A percentile compares a stretch with the other conserved stretches of the same genome.
phyloP scores from a whole-genome alignment of 2,797 vertebrate genomes.

The Melanotaenia pygmaea region DNA sequence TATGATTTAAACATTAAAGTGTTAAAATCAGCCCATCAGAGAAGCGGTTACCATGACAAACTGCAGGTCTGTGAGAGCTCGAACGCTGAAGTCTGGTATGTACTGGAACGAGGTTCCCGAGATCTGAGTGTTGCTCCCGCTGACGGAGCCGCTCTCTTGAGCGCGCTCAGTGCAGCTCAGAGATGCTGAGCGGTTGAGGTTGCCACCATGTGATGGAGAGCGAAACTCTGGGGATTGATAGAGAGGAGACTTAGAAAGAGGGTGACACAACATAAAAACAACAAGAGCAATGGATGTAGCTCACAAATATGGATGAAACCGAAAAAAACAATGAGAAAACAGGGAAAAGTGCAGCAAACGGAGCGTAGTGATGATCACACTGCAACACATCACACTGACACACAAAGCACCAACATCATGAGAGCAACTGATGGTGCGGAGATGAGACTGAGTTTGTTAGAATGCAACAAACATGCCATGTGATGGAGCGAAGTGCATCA shows the following conservation, averaged over 20 bases:
- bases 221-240: slow-evolving; percentile 85
- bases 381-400: slow-evolving; percentile 32
- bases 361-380: slow-evolving; percentile 25
- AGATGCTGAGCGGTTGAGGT: slow-evolving; percentile 91
- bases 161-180: slow-evolving; percentile 88
- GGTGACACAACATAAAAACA: background rate
- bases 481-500: slow-evolving; percentile 32
- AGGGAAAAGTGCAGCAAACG: slow-evolving; percentile 1
- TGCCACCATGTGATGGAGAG: slow-evolving; percentile 86
- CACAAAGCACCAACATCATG: slow-evolving; percentile 16
- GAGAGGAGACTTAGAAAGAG: slow-evolving; percentile 21
- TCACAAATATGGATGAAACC: slow-evolving; percentile 1
- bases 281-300: background rate
- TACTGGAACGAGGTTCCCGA: slow-evolving; percentile 84
- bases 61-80: slow-evolving; percentile 91
- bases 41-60: slow-evolving; percentile 88
- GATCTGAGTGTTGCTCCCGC: slow-evolving; percentile 88
- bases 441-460: slow-evolving; percentile 12
- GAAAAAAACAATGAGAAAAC: slow-evolving; percentile 7
- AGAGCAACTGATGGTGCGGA: background rate
- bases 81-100: slow-evolving; percentile 92
- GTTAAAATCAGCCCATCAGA: too few relatives aligned
- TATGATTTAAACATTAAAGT: too few relatives aligned
- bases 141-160: slow-evolving; percentile 74
- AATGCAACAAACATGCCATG: slow-evolving; percentile 57